Base-by-base conservation (phyloP, 1,140 invertebrate species). In the Drosophila baimaii region DNA sequence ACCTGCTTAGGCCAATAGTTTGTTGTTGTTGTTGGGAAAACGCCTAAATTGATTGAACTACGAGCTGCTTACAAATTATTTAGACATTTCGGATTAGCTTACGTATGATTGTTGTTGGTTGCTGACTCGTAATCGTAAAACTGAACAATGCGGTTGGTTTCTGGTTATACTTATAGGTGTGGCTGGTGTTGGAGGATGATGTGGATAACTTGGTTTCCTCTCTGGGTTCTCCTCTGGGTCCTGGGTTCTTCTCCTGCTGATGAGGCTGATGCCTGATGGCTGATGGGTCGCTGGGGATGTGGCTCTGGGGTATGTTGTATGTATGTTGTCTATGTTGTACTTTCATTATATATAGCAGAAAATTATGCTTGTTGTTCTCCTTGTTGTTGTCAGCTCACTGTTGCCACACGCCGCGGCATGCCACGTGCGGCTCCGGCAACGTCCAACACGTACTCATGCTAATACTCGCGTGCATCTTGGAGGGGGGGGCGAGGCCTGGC, bases 401-500 rank as follows among this genome's bases (percentile, higher is more conserved):
- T 47, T 64, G 64, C 39, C 56, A 51, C 51, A 62, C 35, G 46
- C 29, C 81, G 57, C 76, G 64, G 74, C 58, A 27, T n/a, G 46
- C n/a, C 55, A 64, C 81, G 52, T 65, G 72, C 66, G 56, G 52
- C 49, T 47, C 46, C 54, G 21, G 41, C 69, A 71, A 39, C 68
- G 27, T 72, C 25, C 69, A 72, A 57, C 54, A 71, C 65, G 68
- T 56, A 71, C 68, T 69, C 65, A 71, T 65, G 65, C 81, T 88
- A 91, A 82, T 90, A 91, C 90, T 92, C 89, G 88, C 88, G 90
- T 91, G 91, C 91, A 78, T 92, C 91, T 89, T 92, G 90, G 84
- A 92, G 93, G 92, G 93, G 93, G 93, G 94, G 93, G 93, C 93
- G 93, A 93, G 93, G 93, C 94, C 93, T 92, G 91, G 93, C 93